Conservation (phyloP, 2,113 vertebrate genomes). For the Bubo bubo region DNA sequence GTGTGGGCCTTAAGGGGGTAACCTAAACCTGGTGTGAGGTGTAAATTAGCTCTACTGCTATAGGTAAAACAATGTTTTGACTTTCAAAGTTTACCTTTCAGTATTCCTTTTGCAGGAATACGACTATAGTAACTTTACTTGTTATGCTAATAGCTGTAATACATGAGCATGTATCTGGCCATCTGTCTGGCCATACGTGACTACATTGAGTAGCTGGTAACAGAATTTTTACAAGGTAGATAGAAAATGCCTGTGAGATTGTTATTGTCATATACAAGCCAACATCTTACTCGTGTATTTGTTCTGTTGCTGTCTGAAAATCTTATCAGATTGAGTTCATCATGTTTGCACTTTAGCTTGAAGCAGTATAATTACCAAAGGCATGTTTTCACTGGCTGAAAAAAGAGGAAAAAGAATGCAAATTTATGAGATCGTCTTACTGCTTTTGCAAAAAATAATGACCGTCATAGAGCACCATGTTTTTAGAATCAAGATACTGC, state of each 20-base stretch:
- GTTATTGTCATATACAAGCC: background rate
- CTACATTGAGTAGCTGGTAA: background rate
- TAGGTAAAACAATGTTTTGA: background rate
- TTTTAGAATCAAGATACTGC: background rate
- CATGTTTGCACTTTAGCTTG: accelerated
- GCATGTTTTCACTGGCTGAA: background rate
- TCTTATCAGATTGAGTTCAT: background rate
- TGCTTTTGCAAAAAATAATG: background rate
- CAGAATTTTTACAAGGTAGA: background rate
- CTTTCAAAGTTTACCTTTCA: background rate
- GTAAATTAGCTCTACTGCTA: background rate
- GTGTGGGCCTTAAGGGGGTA: background rate
- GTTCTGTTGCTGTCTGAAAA: background rate
- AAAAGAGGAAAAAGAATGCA: background rate
- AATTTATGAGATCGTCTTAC: background rate
- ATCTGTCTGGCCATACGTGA: accelerated
- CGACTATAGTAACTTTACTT: background rate
- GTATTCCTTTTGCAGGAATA: background rate
- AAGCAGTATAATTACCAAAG: background rate
- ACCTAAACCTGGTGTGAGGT: background rate
- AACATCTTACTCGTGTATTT: background rate
- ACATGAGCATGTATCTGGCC: background rate
- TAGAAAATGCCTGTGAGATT: background rate
- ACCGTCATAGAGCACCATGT: background rate
- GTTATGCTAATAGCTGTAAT: background rate